These are phyloP conservation scores for Caradrina clavipalpis DNA, from an alignment of 2,888 invertebrate species.

Conservation along the genomic window DNA sequence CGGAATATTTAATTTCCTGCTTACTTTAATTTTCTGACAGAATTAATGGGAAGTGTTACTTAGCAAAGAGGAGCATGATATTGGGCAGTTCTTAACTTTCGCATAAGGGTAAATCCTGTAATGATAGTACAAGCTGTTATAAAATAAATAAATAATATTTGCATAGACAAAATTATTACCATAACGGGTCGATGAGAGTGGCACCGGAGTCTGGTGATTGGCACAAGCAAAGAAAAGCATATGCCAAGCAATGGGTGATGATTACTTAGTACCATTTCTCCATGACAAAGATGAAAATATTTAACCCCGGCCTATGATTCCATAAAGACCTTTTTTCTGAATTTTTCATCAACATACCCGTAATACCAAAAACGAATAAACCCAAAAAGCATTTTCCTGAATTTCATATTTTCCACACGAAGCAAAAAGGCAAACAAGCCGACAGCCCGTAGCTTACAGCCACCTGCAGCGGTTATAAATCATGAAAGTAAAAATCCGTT, in stretches of 20 bases:
- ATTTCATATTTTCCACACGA: slow-evolving; percentile 39
- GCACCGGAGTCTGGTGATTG: not conserved
- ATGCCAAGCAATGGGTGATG: not conserved
- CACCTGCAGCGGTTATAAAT: slow-evolving; percentile 61
- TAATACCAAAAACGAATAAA: slow-evolving; percentile 21
- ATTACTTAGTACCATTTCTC: too few relatives aligned
- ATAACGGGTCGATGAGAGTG: not conserved
- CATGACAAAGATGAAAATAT: not conserved
- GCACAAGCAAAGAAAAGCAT: not conserved
- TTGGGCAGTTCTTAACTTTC: too few relatives aligned
- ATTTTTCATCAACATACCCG: slow-evolving; percentile 21
- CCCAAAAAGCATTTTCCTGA: slow-evolving; percentile 25
- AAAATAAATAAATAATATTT: too few relatives aligned
- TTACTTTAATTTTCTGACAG: not conserved
- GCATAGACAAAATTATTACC: not conserved
- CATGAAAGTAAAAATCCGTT: slow-evolving; percentile 47
- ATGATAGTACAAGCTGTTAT: too few relatives aligned
- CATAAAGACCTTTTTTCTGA: slow-evolving; percentile 7
- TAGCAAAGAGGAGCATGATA: too few relatives aligned
- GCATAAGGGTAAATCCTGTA: too few relatives aligned
- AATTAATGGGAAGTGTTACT: slow-evolving; percentile 4
- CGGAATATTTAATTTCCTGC: slow-evolving; percentile 9
- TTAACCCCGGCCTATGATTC: not conserved
- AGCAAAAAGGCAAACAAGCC: slow-evolving; percentile 46
- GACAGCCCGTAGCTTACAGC: slow-evolving; percentile 29